These are phyloP conservation scores for Promerops cafer DNA, from an alignment of 2,113 vertebrate genomes.

Conservation along the genomic window DNA sequence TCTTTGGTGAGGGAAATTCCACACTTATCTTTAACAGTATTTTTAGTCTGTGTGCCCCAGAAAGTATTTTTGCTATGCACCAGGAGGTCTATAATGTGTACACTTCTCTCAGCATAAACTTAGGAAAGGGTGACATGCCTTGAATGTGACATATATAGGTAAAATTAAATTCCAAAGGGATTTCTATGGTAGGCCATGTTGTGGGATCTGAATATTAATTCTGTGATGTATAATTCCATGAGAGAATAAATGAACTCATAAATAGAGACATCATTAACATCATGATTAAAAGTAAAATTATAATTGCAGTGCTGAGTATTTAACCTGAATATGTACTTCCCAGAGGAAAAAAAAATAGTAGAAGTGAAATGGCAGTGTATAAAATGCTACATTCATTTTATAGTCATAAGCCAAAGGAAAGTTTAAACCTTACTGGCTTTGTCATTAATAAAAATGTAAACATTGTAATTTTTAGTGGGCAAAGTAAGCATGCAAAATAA, in stretches of 20 bases:
- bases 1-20: background rate
- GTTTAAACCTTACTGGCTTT: background rate
- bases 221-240: background rate
- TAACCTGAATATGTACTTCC: background rate
- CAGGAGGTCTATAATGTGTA: background rate
- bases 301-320: background rate
- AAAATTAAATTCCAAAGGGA: slow-evolving; percentile 20
- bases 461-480: background rate
- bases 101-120: slow-evolving; percentile 46
- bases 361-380: background rate
- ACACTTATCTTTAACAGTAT: slow-evolving; percentile 41
- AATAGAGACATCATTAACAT: background rate
- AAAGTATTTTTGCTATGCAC: slow-evolving; percentile 56
- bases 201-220: background rate
- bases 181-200: background rate
- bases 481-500: background rate
- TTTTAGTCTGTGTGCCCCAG: slow-evolving; percentile 36
- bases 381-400: background rate
- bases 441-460: background rate
- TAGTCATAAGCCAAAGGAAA: background rate
- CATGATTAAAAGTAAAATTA: slow-evolving; percentile 3
- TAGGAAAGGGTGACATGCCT: slow-evolving; percentile 16
- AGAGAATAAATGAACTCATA: background rate
- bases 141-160: background rate
- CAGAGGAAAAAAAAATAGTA: background rate